Percentiles rank a stretch among this genome's conserved stretches.
Evolutionary conservation across 2,888 invertebrate genomes (phyloP).

Genomic region (Acanthococcus lagerstroemiae): DNA sequence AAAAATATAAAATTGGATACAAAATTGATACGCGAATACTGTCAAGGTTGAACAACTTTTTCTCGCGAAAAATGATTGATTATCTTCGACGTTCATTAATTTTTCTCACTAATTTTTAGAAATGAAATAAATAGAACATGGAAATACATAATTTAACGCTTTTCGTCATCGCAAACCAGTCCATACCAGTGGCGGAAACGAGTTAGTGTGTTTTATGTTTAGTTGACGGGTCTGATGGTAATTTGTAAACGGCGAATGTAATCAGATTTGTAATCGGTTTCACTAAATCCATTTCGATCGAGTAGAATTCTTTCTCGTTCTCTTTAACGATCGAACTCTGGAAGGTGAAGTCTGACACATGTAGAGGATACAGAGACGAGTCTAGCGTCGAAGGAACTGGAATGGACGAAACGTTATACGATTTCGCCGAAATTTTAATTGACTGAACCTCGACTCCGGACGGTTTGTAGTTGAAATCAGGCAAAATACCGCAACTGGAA

Average conservation of each 20-base stretch:
- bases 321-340: conserved; percentile 30
- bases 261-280: conserved; percentile 35
- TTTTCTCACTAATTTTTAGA: too few species aligned
- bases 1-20: too few species aligned
- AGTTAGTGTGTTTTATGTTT: neutral
- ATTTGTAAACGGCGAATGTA: conserved; percentile 38
- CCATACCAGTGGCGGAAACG: too few species aligned
- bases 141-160: too few species aligned
- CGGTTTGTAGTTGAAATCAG: conserved; percentile 36
- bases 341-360: conserved; percentile 36
- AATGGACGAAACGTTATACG: conserved; percentile 33
- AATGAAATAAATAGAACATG: too few species aligned
- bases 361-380: conserved; percentile 34
- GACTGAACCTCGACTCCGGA: conserved; percentile 38
- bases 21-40: too few species aligned
- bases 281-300: conserved; percentile 34
- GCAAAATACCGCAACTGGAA: conserved; percentile 33
- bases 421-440: conserved; percentile 36
- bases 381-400: conserved; percentile 37
- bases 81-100: too few species aligned
- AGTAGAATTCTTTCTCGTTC: conserved; percentile 22
- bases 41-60: too few species aligned
- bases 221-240: conserved; percentile 17
- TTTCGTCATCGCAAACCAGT: too few species aligned
- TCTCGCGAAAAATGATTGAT: too few species aligned